These are phyloP conservation scores for Lerema accius DNA, from an alignment of 1,140 invertebrate species.

Conservation along the genomic window DNA sequence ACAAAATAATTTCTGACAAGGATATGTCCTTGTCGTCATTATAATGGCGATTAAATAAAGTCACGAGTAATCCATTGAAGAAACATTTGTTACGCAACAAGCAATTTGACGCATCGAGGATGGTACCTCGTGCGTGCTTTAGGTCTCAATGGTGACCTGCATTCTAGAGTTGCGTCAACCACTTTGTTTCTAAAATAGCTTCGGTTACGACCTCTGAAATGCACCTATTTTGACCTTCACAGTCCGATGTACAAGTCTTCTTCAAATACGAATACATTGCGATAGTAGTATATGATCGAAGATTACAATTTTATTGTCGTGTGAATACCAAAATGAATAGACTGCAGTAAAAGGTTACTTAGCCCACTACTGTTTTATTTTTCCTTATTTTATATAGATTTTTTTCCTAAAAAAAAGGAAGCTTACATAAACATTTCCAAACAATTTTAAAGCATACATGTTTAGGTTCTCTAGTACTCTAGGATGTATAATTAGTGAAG, in stretches of 20 bases:
- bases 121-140: slow-evolving; percentile 49
- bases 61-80: slow-evolving; percentile 56
- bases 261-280: slow-evolving; percentile 4
- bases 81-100: slow-evolving; percentile 51
- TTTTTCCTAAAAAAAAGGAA: too few relatives aligned
- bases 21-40: slow-evolving; percentile 5
- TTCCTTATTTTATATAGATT: too few relatives aligned
- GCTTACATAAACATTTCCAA: too few relatives aligned
- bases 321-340: too few relatives aligned
- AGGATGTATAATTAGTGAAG: too few relatives aligned
- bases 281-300: background rate
- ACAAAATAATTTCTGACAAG: too few relatives aligned
- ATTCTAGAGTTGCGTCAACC: slow-evolving; percentile 50
- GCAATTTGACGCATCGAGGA: slow-evolving; percentile 48
- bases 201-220: slow-evolving; percentile 33
- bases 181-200: slow-evolving; percentile 32
- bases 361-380: too few relatives aligned
- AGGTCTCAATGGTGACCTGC: slow-evolving; percentile 62
- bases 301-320: background rate
- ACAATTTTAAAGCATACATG: too few relatives aligned
- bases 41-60: slow-evolving; percentile 39
- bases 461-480: too few relatives aligned
- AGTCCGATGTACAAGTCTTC: slow-evolving; percentile 11
- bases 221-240: slow-evolving; percentile 25
- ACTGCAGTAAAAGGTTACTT: too few relatives aligned